Base-by-base conservation (phyloP, 1,140 invertebrate species). In the Polypedilum vanderplanki region DNA sequence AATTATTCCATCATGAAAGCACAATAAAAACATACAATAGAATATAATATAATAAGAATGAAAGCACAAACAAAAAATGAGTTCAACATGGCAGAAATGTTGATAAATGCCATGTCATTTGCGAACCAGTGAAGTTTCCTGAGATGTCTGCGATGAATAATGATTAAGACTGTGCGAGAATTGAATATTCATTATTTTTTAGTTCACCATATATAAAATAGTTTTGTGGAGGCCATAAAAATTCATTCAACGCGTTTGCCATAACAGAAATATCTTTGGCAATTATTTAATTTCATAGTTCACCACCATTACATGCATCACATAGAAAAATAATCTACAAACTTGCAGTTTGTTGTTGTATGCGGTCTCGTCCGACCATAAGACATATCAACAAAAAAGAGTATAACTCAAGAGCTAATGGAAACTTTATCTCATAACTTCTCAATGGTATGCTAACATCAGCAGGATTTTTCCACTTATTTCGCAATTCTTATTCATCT, bases 251-350 rank as follows among this genome's bases (percentile, higher is more conserved):
- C 46, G 12, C 12, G 12, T 12, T 12, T 33, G 4, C 10, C 46
- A 57, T 57, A 57, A 57, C 12, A 57, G n/a, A 57, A 12, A 57
- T 57, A 57, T 57, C 46, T 57, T 57, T n/a, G n/a, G 46, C n/a
- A 57, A 57, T n/a, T 57, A 57, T 57, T 57, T 57, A 57, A 57
- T 57, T 57, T 57, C 46, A 57, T 57, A 57, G 46, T 57, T n/a
- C 46, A 57, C n/a, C 15, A 57, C 10, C 46, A n/a, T n/a, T 57
- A 57, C n/a, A 57, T 12, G 10, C 15, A 57, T 57, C n/a, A 57
- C 46, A 57, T 33, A 33, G 24, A 57, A n/a, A 8, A 12, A 57
- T 57, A 57, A 57, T n/a, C 46, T n/a, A 15, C 12, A 57, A 57
- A 57, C 46, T 12, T 57, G 12, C 46, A 12, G n/a, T 3, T 57